Conservation (phyloP, 2,113 vertebrate species). For the Thymallus thymallus region DNA sequence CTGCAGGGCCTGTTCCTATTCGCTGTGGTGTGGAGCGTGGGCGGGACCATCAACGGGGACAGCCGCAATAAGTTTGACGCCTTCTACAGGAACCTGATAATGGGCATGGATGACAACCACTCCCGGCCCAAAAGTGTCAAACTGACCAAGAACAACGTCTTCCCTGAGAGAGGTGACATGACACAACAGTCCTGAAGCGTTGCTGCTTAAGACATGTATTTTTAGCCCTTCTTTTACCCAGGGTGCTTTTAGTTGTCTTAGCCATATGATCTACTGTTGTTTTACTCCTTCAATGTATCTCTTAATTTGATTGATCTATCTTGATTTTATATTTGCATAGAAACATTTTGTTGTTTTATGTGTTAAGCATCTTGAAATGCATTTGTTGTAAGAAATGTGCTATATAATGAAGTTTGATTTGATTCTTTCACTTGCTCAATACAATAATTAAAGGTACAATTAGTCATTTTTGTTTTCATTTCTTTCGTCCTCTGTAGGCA, state of each 20-base stretch:
- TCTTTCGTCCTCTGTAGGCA: constrained; percentile 73
- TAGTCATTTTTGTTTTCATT: background rate
- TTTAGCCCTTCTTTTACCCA: too few relatives aligned
- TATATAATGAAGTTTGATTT: too few relatives aligned
- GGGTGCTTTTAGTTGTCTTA: too few relatives aligned
- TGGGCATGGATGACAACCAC: constrained; percentile 71
- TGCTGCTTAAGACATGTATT: too few relatives aligned
- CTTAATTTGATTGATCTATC: too few relatives aligned
- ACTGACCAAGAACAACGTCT: constrained; percentile 80
- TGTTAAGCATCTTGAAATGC: too few relatives aligned
- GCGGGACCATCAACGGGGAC: constrained; percentile 80
- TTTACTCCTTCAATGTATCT: too few relatives aligned
- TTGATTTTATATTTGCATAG: too few relatives aligned
- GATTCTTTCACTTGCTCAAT: too few relatives aligned
- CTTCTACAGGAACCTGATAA: constrained; percentile 82
- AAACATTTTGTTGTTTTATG: too few relatives aligned
- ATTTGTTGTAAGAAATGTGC: too few relatives aligned
- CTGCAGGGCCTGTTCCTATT: constrained; percentile 89
- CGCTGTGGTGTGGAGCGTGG: constrained; percentile 85
- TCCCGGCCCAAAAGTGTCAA: constrained; percentile 82
- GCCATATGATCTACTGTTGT: too few relatives aligned
- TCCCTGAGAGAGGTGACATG: constrained; percentile 84
- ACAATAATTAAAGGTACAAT: background rate
- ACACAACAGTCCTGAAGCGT: background rate
- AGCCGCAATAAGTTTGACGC: constrained; percentile 86